These are phyloP conservation scores for Protonemura montana DNA, from an alignment of 2,888 invertebrate genomes.

Conservation along the genomic window DNA sequence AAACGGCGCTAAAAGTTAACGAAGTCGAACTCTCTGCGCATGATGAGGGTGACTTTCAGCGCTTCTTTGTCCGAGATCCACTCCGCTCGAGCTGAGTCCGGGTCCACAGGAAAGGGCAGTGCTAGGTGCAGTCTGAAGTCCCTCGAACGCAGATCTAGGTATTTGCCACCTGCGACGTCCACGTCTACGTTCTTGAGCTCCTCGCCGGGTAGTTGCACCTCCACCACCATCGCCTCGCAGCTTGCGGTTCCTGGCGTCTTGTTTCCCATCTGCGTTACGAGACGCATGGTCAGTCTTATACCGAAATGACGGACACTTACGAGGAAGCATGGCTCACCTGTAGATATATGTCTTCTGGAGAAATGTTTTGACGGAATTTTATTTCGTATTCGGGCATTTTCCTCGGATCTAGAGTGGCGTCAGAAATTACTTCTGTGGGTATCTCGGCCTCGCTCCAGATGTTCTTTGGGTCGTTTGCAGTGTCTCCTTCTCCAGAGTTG, in stretches of 20 bases:
- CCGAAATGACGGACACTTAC: not conserved
- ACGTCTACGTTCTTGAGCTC: conserved; percentile 77
- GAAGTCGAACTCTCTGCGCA: conserved; percentile 83
- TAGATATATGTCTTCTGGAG: conserved; percentile 55
- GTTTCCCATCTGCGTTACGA: conserved; percentile 72
- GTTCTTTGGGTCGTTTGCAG: conserved; percentile 54
- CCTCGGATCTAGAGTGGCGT: conserved; percentile 65
- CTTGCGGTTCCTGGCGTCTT: conserved; percentile 81
- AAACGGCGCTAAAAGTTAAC: conserved; percentile 76
- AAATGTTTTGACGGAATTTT: conserved; percentile 57
- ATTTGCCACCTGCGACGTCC: conserved; percentile 61
- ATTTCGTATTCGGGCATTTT: conserved; percentile 74
- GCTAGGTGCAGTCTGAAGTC: conserved; percentile 76
- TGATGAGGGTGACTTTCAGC: conserved; percentile 74
- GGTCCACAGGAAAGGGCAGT: conserved; percentile 82
- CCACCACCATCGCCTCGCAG: conserved; percentile 87
- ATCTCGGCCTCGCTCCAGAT: conserved; percentile 56
- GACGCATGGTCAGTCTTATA: not conserved
- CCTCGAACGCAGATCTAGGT: conserved; percentile 70
- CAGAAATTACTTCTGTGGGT: conserved; percentile 48
- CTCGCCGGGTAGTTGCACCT: conserved; percentile 79
- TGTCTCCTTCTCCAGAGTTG: conserved; percentile 37
- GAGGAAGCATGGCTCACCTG: conserved; percentile 55
- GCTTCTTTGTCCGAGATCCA: conserved; percentile 74
- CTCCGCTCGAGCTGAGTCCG: conserved; percentile 80